phyloP scores from a whole-genome alignment of 2,113 vertebrate genomes.

The Brachyhypopomus gauderio region DNA sequence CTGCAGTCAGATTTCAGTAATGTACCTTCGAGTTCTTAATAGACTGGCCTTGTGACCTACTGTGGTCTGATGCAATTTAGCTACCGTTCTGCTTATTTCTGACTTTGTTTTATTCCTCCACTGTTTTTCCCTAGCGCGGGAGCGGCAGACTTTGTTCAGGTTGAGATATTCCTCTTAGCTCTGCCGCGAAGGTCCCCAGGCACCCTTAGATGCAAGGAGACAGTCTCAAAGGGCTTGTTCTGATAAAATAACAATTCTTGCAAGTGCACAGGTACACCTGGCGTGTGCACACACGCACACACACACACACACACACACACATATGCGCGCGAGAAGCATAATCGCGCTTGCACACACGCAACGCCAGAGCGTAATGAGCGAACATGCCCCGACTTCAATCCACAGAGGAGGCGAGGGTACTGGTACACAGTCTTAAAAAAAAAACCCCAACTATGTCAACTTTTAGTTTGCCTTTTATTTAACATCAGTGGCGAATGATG shows the following conservation, averaged over 20 bases:
- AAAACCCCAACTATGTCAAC: conserved; percentile 74
- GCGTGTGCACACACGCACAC: conserved; percentile 46
- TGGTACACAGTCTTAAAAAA: conserved; percentile 49
- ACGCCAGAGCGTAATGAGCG: conserved; percentile 61
- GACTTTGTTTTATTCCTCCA: conserved; percentile 72
- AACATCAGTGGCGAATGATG: conserved; percentile 74
- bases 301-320: conserved; percentile 35
- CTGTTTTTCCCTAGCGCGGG: conserved; percentile 59
- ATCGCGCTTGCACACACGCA: conserved; percentile 53
- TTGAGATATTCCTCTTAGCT: conserved; percentile 75
- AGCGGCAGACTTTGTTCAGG: conserved; percentile 74
- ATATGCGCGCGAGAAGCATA: conserved; percentile 59
- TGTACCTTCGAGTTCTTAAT: conserved; percentile 68
- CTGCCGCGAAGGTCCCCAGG: conserved; percentile 74
- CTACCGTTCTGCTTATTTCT: conserved; percentile 74
- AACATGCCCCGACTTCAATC: conserved; percentile 54
- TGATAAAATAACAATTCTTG: conserved; percentile 76
- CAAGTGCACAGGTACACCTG: conserved; percentile 65
- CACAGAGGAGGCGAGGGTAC: conserved; percentile 48
- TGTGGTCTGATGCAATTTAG: conserved; percentile 71
- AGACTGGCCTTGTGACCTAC: conserved; percentile 75
- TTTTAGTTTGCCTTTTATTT: conserved; percentile 77
- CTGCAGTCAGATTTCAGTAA: conserved; percentile 31
- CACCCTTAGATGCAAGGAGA: conserved; percentile 76
- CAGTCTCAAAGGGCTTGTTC: conserved; percentile 78